Conservation (phyloP, 2,888 invertebrate species). For the Netelia virgata region DNA sequence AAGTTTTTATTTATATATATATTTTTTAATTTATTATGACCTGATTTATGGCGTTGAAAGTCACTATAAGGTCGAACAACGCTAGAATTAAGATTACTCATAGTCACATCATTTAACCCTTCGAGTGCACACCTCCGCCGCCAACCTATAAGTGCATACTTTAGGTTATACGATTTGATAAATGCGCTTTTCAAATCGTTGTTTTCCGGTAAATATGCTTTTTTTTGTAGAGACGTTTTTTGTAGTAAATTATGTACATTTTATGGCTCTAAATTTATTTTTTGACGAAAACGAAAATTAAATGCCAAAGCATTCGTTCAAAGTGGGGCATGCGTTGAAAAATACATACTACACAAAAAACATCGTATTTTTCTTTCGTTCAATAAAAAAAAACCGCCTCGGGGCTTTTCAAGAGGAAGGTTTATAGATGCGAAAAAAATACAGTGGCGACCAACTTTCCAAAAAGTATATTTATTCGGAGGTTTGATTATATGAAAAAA, state of each 20-base stretch:
- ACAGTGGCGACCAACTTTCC: no score
- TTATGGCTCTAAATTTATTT: background rate
- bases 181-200: background rate
- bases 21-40: no score
- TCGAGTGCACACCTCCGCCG: slow-evolving; percentile 16
- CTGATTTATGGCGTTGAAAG: no score
- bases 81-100: no score
- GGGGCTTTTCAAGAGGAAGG: no score
- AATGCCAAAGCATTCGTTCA: no score
- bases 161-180: slow-evolving; percentile 20
- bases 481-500: background rate
- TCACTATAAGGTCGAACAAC: no score
- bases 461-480: no score
- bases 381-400: slow-evolving; percentile 1
- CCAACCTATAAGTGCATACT: background rate
- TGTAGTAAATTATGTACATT: background rate
- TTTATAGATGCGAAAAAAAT: no score
- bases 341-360: background rate
- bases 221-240: background rate
- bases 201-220: background rate
- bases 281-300: no score
- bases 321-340: background rate
- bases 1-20: no score
- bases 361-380: background rate
- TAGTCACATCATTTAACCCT: no score